Evolutionary conservation across 2,113 vertebrate genomes (phyloP), one percentile per base, ranked within the genome.

Genomic region (Pterocles burchelli): DNA sequence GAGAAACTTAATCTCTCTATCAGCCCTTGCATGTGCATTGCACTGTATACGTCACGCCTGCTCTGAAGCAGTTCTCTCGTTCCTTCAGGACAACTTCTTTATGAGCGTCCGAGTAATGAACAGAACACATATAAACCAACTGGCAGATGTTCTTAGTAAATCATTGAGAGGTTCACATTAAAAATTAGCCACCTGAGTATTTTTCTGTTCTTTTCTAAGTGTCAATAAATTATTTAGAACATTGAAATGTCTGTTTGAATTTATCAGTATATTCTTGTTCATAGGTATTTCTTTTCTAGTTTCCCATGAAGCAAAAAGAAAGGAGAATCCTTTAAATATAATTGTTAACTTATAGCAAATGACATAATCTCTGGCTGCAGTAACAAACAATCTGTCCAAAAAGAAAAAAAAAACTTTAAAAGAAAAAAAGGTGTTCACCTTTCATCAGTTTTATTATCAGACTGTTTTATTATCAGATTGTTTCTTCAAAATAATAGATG

Each of bases 131-230:
- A 85, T 62, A 88, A 92, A 91, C 11, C 21, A 76, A 74, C 54
- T 24, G 86, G 95, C 96, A 97, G 96, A 96, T 96, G 98, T 94
- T 94, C 80, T 70, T 67, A 95, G 91, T 97, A 97, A 98, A 97
- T 97, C 97, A 96, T 22, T 91, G 93, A 75, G 81, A 91, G 33
- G 38, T 48, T 96, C 8, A 4, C 93, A 96, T 93, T 89, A 95
- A 96, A 94, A 84, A 31, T 59, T 73, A 95, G 88, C 84, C 97
- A 97, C 96, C 68, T 92, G 95, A 9, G 7, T 89, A 90, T 94
- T 97, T 95, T 87, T 91, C 89, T 88, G 59, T 74, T 96, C 90
- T 70, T 94, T 96, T 87, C 46, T 34, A 86, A 82, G 74, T 52
- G 95, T 74, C 85, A 91, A 84, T 97, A 96, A 96, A 97, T 98